Percentiles rank a stretch among this genome's conserved stretches.
Evolutionary conservation across 2,888 invertebrate species (phyloP).

Genomic region (Isoperla grammatica): DNA sequence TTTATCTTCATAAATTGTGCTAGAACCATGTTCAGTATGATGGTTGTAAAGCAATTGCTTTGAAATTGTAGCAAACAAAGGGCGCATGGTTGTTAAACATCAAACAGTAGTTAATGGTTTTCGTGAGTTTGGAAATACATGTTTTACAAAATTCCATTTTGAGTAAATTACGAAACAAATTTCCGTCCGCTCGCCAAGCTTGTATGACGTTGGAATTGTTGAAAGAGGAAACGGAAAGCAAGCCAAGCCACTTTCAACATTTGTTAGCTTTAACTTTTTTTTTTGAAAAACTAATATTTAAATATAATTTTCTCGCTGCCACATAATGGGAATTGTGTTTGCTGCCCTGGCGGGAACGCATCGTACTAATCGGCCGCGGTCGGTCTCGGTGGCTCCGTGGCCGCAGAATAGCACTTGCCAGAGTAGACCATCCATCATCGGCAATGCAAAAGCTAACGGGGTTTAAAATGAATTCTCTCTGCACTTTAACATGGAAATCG

Average conservation of each 20-base stretch:
- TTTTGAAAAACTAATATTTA: constrained; percentile 11
- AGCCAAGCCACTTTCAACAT: constrained; percentile 14
- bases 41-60: too few species aligned
- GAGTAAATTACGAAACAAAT: too few species aligned
- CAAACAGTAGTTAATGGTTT: too few species aligned
- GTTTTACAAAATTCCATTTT: too few species aligned
- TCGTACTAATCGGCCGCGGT: constrained; percentile 6
- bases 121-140: too few species aligned
- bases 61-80: too few species aligned
- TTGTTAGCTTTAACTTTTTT: constrained; percentile 8
- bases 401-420: constrained; percentile 2
- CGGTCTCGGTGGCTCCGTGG: neutral
- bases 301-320: constrained; percentile 17
- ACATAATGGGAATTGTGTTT: constrained; percentile 15
- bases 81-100: too few species aligned
- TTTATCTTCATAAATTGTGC: too few species aligned
- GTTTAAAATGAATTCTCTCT: constrained; percentile 20
- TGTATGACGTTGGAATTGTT: neutral
- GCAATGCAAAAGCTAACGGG: constrained; percentile 25
- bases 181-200: too few species aligned
- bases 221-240: neutral
- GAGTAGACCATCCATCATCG: constrained; percentile 25
- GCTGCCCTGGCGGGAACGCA: neutral
- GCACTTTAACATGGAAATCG: constrained; percentile 6
- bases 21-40: too few species aligned